Conservation (phyloP, 2,888 invertebrate species). For the Keiferia lycopersicella region DNA sequence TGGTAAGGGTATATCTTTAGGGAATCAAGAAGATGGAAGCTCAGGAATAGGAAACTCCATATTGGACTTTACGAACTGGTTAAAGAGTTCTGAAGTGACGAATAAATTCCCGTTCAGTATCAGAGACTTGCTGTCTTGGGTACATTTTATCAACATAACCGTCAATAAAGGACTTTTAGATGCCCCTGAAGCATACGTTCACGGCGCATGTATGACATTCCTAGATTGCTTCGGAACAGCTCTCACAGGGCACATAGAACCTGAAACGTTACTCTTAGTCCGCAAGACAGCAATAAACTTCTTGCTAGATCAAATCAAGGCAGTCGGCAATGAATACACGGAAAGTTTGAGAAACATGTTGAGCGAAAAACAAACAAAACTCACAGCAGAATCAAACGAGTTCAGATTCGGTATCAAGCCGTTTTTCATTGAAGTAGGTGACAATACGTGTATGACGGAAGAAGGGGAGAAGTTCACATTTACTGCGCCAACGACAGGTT, state of each 20-base stretch:
- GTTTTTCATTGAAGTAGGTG: slow-evolving; percentile 85
- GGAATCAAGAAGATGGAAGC: slow-evolving; percentile 76
- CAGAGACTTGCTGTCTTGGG: slow-evolving; percentile 96
- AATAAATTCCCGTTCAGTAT: slow-evolving; percentile 92
- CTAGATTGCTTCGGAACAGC: slow-evolving; percentile 95
- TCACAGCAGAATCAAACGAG: slow-evolving; percentile 59
- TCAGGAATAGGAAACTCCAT: slow-evolving; percentile 85
- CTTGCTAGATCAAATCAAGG: slow-evolving; percentile 78
- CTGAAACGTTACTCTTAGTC: slow-evolving; percentile 66
- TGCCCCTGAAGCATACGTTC: slow-evolving; percentile 87
- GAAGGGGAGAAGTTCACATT: slow-evolving; percentile 83
- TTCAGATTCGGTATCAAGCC: slow-evolving; percentile 87
- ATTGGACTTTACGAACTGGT: slow-evolving; percentile 90
- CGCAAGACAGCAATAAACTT: slow-evolving; percentile 79
- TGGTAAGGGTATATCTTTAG: slow-evolving; percentile 73
- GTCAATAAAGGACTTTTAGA: slow-evolving; percentile 66
- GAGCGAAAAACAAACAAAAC: slow-evolving; percentile 55
- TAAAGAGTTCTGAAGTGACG: slow-evolving; percentile 86
- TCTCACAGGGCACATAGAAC: slow-evolving; percentile 86
- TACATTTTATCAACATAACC: slow-evolving; percentile 90
- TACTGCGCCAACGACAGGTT: slow-evolving; percentile 88
- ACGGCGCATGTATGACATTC: slow-evolving; percentile 95
- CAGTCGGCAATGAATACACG: slow-evolving; percentile 61
- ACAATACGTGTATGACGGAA: slow-evolving; percentile 41
- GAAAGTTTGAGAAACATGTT: slow-evolving; percentile 53